Base-by-base conservation (phyloP, 2,113 vertebrate genomes). In the Limanda limanda region DNA sequence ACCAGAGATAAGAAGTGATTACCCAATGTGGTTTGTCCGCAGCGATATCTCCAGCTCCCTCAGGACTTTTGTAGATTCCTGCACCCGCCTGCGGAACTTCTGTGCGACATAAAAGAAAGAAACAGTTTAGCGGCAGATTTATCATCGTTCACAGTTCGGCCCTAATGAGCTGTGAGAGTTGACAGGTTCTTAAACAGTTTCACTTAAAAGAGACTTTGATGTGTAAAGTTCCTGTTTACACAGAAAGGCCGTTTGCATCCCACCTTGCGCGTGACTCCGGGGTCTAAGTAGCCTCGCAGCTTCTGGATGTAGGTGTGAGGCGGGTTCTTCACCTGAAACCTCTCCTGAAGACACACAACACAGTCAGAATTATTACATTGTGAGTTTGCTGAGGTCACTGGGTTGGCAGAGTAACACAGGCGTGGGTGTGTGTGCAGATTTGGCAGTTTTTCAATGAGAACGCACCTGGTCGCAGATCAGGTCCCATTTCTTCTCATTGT, bases 401-500 rank as follows among this genome's bases (percentile, higher is more conserved):
- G 18, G 45, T 17, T 31, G 21, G 9, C 23, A 63, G 42, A 17
- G 56, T 51, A 10, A 57, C 27, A 59, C 35, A 12, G 12, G 4
- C n/a, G 57, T 27, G 3, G 56, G 57, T 80, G 75, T 79, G 70
- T 18, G 13, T 60, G 23, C 21, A 45, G 21, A 24, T 42, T 65
- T 68, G 35, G 17, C 21, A 5, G 35, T 31, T 58, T 58, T 55
- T 24, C 11, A 68, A 55, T 62, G 10, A 21, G 17, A 68, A 63
- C 7, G 71, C 91, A 98, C 97, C 97, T 98, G 97, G 92, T 98
- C 97, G 54, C 97, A 98, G 87, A 98, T 98, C 69, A 98, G 96
- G 87, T 98, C 97, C 97, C 97, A 99, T 82, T 99, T 99, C 90
- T 99, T 98, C 92, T 98, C 97, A 0, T 97, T 98, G 94, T 99